Evolutionary conservation across 2,888 invertebrate genomes (phyloP).

Genomic region (Calameuta filiformis): DNA sequence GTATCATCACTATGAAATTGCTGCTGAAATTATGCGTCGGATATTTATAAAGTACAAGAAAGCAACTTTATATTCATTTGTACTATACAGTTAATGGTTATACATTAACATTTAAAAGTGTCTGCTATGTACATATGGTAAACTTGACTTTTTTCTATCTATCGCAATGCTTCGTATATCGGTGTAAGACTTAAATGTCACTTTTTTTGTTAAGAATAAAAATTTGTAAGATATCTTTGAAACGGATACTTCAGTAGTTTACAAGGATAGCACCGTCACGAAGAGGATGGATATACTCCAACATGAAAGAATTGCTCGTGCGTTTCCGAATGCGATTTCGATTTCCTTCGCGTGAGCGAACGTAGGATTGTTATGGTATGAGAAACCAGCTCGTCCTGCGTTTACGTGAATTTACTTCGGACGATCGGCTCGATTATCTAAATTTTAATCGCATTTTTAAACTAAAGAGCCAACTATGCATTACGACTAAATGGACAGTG

Average conservation of each 20-base stretch:
- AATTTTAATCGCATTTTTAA: neutral
- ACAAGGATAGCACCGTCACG: neutral
- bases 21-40: conserved; percentile 27
- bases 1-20: conserved; percentile 5
- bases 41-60: conserved; percentile 27
- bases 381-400: neutral
- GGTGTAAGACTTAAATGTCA: neutral
- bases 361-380: neutral
- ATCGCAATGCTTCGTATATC: neutral
- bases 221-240: neutral
- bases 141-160: neutral
- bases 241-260: neutral
- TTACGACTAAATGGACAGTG: conserved; percentile 75
- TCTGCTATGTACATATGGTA: neutral
- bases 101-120: conserved; percentile 1
- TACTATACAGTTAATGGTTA: conserved; percentile 47
- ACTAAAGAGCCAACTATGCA: neutral
- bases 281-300: neutral
- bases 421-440: conserved; percentile 1
- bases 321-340: neutral
- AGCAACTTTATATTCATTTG: conserved; percentile 38
- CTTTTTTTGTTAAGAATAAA: neutral
- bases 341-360: neutral
- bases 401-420: neutral
- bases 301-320: neutral